Conservation (phyloP, 2,113 vertebrate genomes). For the Pelmatolapia mariae region DNA sequence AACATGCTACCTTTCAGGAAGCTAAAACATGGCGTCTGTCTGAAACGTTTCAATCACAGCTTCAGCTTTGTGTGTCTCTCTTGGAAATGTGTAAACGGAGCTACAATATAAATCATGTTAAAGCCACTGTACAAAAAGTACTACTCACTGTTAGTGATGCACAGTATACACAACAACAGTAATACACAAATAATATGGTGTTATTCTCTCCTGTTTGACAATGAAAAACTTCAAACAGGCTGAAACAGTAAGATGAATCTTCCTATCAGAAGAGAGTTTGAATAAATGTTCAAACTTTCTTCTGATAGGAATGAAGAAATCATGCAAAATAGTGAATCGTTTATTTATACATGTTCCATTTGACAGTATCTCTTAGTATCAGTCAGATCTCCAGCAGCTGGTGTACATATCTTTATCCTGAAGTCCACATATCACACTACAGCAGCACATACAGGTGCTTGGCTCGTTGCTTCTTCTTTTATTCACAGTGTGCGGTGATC, state of each 20-base stretch:
- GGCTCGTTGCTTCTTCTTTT: slow-evolving; percentile 16
- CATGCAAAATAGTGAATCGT: background rate
- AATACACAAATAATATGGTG: background rate
- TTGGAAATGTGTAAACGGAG: background rate
- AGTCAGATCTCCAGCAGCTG: background rate
- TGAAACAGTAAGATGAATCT: background rate
- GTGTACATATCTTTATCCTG: background rate
- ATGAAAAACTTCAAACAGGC: background rate
- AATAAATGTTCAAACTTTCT: background rate
- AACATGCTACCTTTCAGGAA: background rate
- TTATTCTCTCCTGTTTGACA: background rate
- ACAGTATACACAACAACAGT: background rate
- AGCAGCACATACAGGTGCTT: background rate
- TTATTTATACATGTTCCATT: background rate
- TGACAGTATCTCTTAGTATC: background rate
- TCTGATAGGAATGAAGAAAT: background rate
- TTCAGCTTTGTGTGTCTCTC: background rate
- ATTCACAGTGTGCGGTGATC: slow-evolving; percentile 59
- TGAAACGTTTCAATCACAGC: background rate
- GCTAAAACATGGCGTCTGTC: background rate
- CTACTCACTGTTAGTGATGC: background rate
- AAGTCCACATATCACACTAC: background rate
- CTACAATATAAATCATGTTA: background rate
- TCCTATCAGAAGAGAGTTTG: background rate
- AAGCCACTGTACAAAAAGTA: background rate